Conservation (phyloP, 2,113 vertebrate species). For the Chloebia gouldiae region DNA sequence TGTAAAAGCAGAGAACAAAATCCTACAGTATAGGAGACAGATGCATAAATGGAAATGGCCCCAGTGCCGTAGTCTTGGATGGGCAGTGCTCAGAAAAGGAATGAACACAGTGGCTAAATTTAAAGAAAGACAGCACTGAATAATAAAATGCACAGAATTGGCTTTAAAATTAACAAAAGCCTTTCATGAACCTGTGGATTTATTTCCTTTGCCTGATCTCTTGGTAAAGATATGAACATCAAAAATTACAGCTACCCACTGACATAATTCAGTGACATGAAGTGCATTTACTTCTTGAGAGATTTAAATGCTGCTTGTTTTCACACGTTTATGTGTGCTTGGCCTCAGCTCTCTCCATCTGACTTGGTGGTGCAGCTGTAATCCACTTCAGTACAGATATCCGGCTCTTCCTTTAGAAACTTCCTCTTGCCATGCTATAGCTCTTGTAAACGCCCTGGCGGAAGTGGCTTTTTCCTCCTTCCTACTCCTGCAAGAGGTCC, state of each 20-base stretch:
- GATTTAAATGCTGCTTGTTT: neutral
- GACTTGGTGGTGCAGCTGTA: constrained; percentile 14
- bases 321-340: neutral
- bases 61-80: neutral
- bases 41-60: neutral
- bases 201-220: neutral
- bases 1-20: neutral
- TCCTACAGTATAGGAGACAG: neutral
- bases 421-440: constrained; percentile 34
- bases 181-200: neutral
- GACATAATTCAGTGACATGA: neutral
- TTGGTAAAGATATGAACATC: neutral
- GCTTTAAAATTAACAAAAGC: neutral
- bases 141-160: neutral
- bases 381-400: constrained; percentile 48
- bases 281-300: neutral
- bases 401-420: constrained; percentile 54
- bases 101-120: neutral
- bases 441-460: constrained; percentile 12
- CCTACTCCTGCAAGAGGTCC: constrained; percentile 6
- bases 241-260: neutral
- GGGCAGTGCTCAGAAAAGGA: neutral
- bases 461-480: constrained; percentile 42
- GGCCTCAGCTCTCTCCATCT: neutral
- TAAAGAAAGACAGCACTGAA: neutral